A percentile compares a stretch with the other conserved stretches of the same genome.
Conservation (phyloP, 2,797 vertebrate species). For the Vultur gryphus region DNA sequence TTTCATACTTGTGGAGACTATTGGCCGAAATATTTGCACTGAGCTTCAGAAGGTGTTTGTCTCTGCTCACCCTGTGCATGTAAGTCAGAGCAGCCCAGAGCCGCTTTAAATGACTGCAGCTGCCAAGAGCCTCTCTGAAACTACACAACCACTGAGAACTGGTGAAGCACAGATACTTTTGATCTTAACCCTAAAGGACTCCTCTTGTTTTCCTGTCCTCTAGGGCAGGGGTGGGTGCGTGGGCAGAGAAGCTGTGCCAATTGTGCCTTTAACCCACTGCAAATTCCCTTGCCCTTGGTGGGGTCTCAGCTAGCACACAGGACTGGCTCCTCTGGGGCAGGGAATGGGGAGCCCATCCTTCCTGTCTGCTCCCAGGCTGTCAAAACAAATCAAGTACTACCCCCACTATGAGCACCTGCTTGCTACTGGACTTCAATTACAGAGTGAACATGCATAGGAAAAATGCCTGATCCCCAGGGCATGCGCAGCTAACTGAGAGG, state of each 20-base stretch:
- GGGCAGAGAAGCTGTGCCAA: neutral
- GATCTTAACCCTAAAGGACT: neutral
- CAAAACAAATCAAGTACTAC: neutral
- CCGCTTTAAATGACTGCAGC: neutral
- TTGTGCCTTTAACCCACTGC: neutral
- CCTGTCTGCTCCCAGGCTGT: neutral
- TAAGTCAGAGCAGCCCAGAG: neutral
- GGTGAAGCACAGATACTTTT: neutral
- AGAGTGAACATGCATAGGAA: neutral
- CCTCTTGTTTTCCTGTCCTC: neutral
- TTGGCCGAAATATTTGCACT: neutral
- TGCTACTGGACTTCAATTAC: neutral
- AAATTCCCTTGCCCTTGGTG: neutral
- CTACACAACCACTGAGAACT: neutral
- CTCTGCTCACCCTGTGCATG: neutral
- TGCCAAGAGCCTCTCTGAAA: neutral
- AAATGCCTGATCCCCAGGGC: neutral
- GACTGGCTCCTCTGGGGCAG: neutral
- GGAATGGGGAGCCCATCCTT: neutral
- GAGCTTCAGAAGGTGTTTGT: neutral
- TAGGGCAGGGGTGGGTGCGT: too few species aligned
- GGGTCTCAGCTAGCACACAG: neutral
- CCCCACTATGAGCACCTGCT: neutral
- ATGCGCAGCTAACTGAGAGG: fast-evolving
- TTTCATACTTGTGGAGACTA: neutral